Conservation (phyloP, 2,113 vertebrate genomes). For the Hypanus sabinus region DNA sequence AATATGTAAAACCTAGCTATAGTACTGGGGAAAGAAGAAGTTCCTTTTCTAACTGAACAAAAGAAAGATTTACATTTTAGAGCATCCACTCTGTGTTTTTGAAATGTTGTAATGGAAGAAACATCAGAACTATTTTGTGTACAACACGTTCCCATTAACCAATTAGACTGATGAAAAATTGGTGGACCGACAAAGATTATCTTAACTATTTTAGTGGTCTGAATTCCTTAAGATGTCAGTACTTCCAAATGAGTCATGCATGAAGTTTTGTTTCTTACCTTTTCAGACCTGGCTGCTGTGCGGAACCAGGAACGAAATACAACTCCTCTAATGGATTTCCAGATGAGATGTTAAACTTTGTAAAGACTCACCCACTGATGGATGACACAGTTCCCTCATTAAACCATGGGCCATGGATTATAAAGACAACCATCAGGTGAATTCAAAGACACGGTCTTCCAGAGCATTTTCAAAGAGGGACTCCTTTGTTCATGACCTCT, state of each 20-base stretch:
- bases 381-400: constrained; percentile 81
- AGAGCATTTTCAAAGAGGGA: not conserved
- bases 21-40: not conserved
- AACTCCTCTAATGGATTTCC: constrained; percentile 85
- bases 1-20: not conserved
- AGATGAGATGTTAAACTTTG: constrained; percentile 88
- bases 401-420: constrained; percentile 82
- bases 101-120: too few species aligned
- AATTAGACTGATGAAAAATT: too few species aligned
- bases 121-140: too few species aligned
- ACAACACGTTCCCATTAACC: too few species aligned
- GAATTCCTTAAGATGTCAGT: not conserved
- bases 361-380: constrained; percentile 92
- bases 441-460: not conserved
- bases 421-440: constrained; percentile 83
- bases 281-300: constrained; percentile 81
- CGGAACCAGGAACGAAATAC: constrained; percentile 71
- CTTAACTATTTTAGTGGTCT: not conserved
- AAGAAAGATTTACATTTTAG: too few species aligned
- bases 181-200: not conserved
- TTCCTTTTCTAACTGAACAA: not conserved
- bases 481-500: not conserved
- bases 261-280: constrained; percentile 29
- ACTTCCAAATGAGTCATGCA: not conserved
- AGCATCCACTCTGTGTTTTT: too few species aligned